A percentile compares a stretch with the other conserved stretches of the same genome.
Conservation (phyloP, 92 coral and sea anemone genomes). For the Scolanthus callimorphus region DNA sequence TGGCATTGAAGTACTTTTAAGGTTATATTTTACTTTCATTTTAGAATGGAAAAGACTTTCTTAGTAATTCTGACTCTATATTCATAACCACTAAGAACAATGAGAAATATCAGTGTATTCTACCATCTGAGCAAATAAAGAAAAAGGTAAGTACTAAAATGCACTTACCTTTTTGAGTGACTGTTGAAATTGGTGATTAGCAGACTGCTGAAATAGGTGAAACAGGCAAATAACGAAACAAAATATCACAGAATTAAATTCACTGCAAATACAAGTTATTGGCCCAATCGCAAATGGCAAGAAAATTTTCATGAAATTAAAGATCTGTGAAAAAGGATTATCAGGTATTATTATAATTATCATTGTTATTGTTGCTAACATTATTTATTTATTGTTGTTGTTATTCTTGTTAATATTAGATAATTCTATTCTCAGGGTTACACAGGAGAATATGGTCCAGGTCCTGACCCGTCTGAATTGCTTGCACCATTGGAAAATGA, state of each 20-base stretch:
- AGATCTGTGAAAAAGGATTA: no score
- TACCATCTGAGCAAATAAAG: conserved; percentile 55
- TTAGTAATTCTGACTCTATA: conserved; percentile 67
- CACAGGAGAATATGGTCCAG: conserved; percentile 38
- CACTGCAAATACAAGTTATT: no score
- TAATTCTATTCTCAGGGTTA: conserved; percentile 21
- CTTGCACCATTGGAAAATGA: conserved; percentile 59
- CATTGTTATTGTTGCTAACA: no score
- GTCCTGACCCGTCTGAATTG: conserved; percentile 68
- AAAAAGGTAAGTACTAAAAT: conserved; percentile 39
- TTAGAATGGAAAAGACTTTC: conserved; percentile 81
- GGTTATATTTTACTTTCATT: background rate
- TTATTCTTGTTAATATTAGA: conserved; percentile 3
- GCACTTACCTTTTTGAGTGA: no score
- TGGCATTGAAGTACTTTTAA: background rate
- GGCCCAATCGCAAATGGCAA: no score
- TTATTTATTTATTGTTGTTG: background rate
- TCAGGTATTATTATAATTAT: background rate
- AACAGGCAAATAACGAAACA: no score
- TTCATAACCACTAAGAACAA: conserved; percentile 84
- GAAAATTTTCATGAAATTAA: no score
- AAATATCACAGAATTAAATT: no score
- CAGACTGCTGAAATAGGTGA: no score
- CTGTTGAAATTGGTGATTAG: no score
- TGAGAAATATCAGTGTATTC: conserved; percentile 82